These are phyloP conservation scores for Dendrolimus kikuchii DNA, from an alignment of 1,140 invertebrate species.

Conservation along the genomic window DNA sequence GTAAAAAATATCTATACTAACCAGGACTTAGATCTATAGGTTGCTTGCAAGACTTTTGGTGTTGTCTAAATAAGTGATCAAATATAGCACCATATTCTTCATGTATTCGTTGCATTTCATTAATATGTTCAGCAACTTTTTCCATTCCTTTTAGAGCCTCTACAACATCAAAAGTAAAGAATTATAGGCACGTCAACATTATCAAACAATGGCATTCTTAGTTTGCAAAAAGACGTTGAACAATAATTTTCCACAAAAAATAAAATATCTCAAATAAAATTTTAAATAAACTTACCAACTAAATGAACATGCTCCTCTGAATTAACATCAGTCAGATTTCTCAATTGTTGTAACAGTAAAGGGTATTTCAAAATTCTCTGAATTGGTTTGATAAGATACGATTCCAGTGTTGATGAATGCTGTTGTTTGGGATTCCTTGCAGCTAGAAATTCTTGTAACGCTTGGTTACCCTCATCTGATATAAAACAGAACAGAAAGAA, in stretches of 20 bases:
- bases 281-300: conserved; percentile 75
- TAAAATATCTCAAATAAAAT: conserved; percentile 1
- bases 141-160: conserved; percentile 97
- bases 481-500: conserved; percentile 16
- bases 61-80: conserved; percentile 94
- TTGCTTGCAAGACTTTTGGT: conserved; percentile 95
- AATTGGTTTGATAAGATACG: conserved; percentile 99
- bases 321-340: conserved; percentile 92
- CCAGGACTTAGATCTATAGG: conserved; percentile 95
- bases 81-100: conserved; percentile 99
- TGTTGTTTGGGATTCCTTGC: conserved; percentile 95
- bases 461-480: conserved; percentile 94
- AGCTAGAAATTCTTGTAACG: conserved; percentile 94
- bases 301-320: conserved; percentile 96
- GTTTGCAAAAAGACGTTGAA: neutral
- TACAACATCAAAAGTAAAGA: conserved; percentile 50
- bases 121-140: conserved; percentile 99
- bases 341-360: conserved; percentile 93
- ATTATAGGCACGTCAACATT: too few species aligned
- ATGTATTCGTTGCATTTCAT: conserved; percentile 99
- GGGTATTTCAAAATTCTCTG: conserved; percentile 99
- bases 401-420: conserved; percentile 96
- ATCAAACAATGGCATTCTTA: too few species aligned
- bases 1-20: conserved; percentile 24
- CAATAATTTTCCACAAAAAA: neutral